Evolutionary conservation across 1,140 invertebrate species (phyloP), one percentile per base, ranked within the genome.

Genomic region (Paraescarpia echinospica): DNA sequence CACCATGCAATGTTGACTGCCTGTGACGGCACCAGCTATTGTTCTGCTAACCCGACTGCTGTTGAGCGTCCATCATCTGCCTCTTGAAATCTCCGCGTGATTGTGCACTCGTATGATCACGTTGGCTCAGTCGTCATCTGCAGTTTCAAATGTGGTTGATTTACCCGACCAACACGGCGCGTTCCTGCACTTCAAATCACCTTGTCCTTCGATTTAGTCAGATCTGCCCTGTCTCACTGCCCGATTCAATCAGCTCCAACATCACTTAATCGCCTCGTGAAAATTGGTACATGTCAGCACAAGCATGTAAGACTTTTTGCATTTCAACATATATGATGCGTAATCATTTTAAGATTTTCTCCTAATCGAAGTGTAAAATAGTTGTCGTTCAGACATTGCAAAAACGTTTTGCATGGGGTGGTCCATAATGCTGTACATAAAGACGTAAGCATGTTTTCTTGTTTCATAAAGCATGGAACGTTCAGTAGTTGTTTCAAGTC

Each of bases 71-170:
- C 59, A 77, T 77, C 59, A 77, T 77, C 59, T 77, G 59, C 59
- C 59, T 77, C 59, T 77, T 77, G 59, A 77, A 77, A 77, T 77
- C 59, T 77, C 59, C 59, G 27, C 59, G 59, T 77, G 59, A 77
- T 77, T 31, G 59, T 77, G 59, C 59, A 77, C 9, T 77, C 2
- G 59, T 77, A 77, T 77, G 59, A 77, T 77, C 59, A 77, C 59
- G 59, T 77, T 77, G 59, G 59, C 59, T 77, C 59, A 77, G 59
- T 77, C 59, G 59, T 77, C 59, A 77, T 77, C 59, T 77, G 59
- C 59, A 77, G 59, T 77, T 77, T 77, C 59, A 77, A 77, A 77
- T 77, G 59, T 77, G 59, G 59, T 77, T 77, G 59, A 77, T 77
- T 77, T 77, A 77, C 59, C 41, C 59, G 59, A 77, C 59, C 59